Evolutionary conservation across 2,888 invertebrate genomes (phyloP), one percentile per base, ranked within the genome.

Genomic region (Amphipoea lucens): DNA sequence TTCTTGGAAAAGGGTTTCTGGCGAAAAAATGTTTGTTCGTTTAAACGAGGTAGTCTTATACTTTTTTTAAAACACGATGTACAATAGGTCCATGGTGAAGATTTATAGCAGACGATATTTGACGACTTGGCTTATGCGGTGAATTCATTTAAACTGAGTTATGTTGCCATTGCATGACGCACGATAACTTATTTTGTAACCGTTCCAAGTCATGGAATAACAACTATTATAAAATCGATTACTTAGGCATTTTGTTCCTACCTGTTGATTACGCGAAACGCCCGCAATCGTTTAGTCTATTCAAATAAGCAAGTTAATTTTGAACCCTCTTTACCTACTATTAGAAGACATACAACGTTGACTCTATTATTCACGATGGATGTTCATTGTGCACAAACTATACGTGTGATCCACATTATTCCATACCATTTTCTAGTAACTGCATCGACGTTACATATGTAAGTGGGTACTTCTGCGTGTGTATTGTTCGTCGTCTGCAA

Each of bases 121-220:
- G 86, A 88, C 84, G 87, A 86, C 84, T 86, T 78, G 68, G 84
- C 80, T 87, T 87, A 88, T 90, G 86, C 88, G 89, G 89, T 87
- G 89, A 86, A 89, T 88, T 87, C 87, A 89, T 89, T 91, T 87
- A 82, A 90, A 88, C 87, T 90, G 90, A 90, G 89, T 90, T 92
- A 92, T 92, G 92, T 88, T 89, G 83, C 86, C 82, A 88, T 92
- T 89, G 91, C 92, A 92, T 92, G 92, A 90, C 89, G 88, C 89
- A 90, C 91, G 90, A 89, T 88, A 90, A 87, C 87, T 89, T 89
- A 90, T 89, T 90, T 90, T 84, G 89, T 90, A 90, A 92, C 90
- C 89, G 90, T 91, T 88, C 84, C 84, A 83, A 89, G 90, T 90
- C 91, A 92, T 91, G 90, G 89, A 92, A 91, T 89, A 92, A 91